Base-by-base conservation (phyloP, 2,888 invertebrate genomes). In the Xylota sylvarum region DNA sequence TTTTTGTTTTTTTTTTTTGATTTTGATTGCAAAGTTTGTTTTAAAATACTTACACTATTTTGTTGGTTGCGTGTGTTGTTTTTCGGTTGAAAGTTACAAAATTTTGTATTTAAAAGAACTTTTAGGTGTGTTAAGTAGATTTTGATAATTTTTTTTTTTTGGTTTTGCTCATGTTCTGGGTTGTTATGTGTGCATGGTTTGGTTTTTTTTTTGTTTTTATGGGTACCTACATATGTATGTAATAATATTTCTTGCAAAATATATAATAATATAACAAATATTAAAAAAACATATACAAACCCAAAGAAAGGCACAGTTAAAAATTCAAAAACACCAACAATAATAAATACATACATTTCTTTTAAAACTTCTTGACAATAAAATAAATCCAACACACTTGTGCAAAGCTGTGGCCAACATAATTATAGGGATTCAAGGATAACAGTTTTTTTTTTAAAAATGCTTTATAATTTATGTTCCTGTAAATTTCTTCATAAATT, bases 401-500 rank as follows among this genome's bases (percentile, higher is more conserved):
- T 43, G 37, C 37, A 76, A 58, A 74, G 56, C 70, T 27, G 40
- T 58, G 62, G 58, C 50, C 27, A 81, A 80, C 72, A 67, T 62
- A 81, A 80, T 67, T 76, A 65, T 55, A 81, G 40, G 58, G 76
- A 35, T 40, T 50, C 40, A 56, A 70, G 37, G 58, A 69, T 58
- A 70, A 84, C 74, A 84, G 27, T 56, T 56, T 62, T 5, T 56
- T 56, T 62, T 5, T 55, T 40, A 64, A 30, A 70, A 50, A 46
- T 46, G 50, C 50, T 35, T 73, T 35, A 62, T 52, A 67, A 67
- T 64, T 58, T 80, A 48, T 52, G 60, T 70, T 64, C 65, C 67
- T 73, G 65, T 55, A 80, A 55, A 23, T 72, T 50, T 50, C 70
- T 69, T 40, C 56, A 40, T 76, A 83, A 87, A 69, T 88, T 87